A percentile compares a stretch with the other conserved stretches of the same genome.
phyloP scores from a whole-genome alignment of 92 coral and sea anemone species.

The Micromussa lordhowensis region DNA sequence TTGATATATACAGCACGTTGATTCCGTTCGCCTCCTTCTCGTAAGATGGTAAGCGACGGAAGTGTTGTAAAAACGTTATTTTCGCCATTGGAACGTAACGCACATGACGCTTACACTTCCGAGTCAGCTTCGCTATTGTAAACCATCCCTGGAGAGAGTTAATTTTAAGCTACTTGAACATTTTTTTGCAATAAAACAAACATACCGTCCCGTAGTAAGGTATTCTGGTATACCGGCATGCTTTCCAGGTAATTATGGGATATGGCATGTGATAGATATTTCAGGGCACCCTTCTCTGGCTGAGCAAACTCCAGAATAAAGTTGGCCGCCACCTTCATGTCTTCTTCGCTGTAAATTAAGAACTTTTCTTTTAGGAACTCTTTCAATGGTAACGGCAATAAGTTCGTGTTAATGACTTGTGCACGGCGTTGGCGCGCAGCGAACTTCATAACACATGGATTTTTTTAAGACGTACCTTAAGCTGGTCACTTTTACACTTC shows the following conservation, averaged over 20 bases:
- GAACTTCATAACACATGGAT: background rate
- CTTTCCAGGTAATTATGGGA: slow-evolving; percentile 73
- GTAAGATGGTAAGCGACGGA: too few relatives aligned
- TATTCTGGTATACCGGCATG: slow-evolving; percentile 89
- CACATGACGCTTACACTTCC: too few relatives aligned
- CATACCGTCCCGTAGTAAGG: slow-evolving; percentile 87
- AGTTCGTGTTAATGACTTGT: background rate
- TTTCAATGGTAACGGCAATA: background rate
- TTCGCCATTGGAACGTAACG: too few relatives aligned
- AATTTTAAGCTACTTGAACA: too few relatives aligned
- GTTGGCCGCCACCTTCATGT: slow-evolving; percentile 85
- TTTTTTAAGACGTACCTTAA: slow-evolving; percentile 60
- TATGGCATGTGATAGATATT: slow-evolving; percentile 71
- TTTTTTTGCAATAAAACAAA: background rate
- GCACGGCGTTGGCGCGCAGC: too few relatives aligned
- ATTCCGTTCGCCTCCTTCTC: too few relatives aligned
- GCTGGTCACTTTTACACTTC: slow-evolving; percentile 60
- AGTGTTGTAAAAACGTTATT: too few relatives aligned
- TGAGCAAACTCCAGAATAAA: slow-evolving; percentile 78
- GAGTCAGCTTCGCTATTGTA: too few relatives aligned
- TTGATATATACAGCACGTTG: too few relatives aligned
- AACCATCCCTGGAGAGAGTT: too few relatives aligned
- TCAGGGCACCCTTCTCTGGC: slow-evolving; percentile 71
- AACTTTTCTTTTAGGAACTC: background rate
- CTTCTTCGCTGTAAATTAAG: slow-evolving; percentile 79